Evolutionary conservation across 2,888 invertebrate species (phyloP).

Genomic region (Ormyrus thymus): DNA sequence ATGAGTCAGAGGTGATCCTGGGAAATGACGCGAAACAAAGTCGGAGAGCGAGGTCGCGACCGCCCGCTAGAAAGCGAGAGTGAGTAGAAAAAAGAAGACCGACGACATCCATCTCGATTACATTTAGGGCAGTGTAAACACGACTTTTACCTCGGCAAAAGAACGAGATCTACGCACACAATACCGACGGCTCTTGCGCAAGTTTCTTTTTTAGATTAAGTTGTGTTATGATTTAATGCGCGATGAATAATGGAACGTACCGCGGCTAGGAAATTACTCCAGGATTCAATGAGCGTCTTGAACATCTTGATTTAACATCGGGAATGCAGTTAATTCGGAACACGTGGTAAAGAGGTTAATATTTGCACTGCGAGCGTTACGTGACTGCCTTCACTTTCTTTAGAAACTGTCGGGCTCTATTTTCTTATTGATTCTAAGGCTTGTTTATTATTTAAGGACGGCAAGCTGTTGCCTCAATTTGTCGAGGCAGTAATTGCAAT

Average conservation of each 20-base stretch:
- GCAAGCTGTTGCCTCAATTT: neutral
- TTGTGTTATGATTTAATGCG: neutral
- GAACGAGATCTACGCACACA: no score
- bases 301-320: constrained; percentile 20
- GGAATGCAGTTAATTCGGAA: constrained; percentile 4
- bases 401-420: constrained; percentile 1
- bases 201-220: no score
- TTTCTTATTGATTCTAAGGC: constrained; percentile 13
- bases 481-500: no score
- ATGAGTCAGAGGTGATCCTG: constrained; percentile 34
- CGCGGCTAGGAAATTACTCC: constrained; percentile 40
- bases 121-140: constrained; percentile 33
- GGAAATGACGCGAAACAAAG: constrained; percentile 39
- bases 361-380: constrained; percentile 33
- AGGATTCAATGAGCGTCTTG: constrained; percentile 32
- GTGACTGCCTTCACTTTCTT: constrained; percentile 47
- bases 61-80: constrained; percentile 1
- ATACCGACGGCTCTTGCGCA: no score
- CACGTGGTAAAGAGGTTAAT: constrained; percentile 41
- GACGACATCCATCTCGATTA: constrained; percentile 31
- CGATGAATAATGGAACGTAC: constrained; percentile 21
- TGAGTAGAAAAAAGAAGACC: neutral
- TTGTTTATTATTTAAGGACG: constrained; percentile 21
- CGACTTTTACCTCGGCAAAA: neutral
- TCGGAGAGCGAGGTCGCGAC: constrained; percentile 5